phyloP scores from a whole-genome alignment of 2,888 invertebrate species.

The Cheilosia impressa region DNA sequence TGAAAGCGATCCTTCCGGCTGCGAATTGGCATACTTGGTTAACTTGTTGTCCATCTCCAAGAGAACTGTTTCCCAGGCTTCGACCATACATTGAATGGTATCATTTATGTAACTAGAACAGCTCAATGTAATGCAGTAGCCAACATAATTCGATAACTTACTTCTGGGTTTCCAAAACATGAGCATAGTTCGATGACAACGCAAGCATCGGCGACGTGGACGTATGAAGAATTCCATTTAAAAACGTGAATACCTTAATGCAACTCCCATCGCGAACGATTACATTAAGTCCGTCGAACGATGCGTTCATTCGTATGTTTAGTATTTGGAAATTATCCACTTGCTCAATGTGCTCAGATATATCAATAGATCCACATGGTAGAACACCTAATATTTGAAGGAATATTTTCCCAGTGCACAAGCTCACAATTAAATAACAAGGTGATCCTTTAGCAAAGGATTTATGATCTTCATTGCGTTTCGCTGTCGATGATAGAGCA shows the following conservation, averaged over 20 bases:
- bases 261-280: slow-evolving; percentile 86
- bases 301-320: slow-evolving; percentile 88
- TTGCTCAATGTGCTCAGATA: slow-evolving; percentile 85
- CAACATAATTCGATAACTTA: slow-evolving; percentile 49
- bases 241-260: slow-evolving; percentile 85
- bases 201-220: slow-evolving; percentile 82
- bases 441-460: slow-evolving; percentile 87
- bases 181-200: slow-evolving; percentile 90
- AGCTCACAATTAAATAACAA: slow-evolving; percentile 92
- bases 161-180: slow-evolving; percentile 88
- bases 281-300: slow-evolving; percentile 89
- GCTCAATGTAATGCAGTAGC: too few relatives aligned
- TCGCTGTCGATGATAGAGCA: slow-evolving; percentile 85
- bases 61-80: slow-evolving; percentile 97
- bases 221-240: slow-evolving; percentile 81
- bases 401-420: slow-evolving; percentile 88
- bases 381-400: slow-evolving; percentile 94
- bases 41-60: slow-evolving; percentile 97
- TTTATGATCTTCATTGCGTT: slow-evolving; percentile 84
- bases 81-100: slow-evolving; percentile 92
- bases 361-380: slow-evolving; percentile 89
- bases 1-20: slow-evolving; percentile 92
- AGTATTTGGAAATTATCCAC: slow-evolving; percentile 86
- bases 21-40: slow-evolving; percentile 92
- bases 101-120: slow-evolving; percentile 86